Evolutionary conservation across 2,113 vertebrate genomes (phyloP).

Genomic region (Brienomyrus longianalis): DNA sequence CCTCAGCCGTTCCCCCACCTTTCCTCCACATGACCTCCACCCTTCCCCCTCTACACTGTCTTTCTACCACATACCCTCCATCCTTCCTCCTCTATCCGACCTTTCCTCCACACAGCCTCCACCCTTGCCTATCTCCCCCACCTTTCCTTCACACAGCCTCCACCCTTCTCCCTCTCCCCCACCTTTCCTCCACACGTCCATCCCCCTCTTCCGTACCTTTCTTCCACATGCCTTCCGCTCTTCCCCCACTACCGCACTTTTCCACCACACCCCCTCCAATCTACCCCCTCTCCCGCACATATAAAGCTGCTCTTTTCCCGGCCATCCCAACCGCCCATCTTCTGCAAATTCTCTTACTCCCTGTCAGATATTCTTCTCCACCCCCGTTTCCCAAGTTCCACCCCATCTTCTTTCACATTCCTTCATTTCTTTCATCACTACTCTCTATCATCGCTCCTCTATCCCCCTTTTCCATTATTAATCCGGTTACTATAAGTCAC

Average conservation of each 20-base stretch:
- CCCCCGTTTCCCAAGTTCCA: conserved; percentile 30
- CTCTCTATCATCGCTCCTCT: conserved; percentile 20
- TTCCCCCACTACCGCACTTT: not conserved
- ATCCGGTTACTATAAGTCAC: not conserved
- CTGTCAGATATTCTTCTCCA: conserved; percentile 14
- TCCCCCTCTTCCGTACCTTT: not conserved
- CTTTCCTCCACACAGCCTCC: conserved; percentile 20
- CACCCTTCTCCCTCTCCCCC: conserved; percentile 24
- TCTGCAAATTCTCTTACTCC: conserved; percentile 28
- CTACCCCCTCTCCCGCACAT: conserved; percentile 19
- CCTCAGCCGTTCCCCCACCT: no score
- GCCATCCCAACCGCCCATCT: conserved; percentile 43
- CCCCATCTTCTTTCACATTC: not conserved
- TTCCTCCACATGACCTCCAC: no score
- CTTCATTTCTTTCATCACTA: conserved; percentile 7
- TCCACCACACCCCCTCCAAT: not conserved
- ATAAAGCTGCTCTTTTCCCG: conserved; percentile 24
- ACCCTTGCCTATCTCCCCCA: conserved; percentile 23
- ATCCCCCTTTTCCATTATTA: not conserved
- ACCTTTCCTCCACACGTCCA: no score
- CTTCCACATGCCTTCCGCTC: not conserved
- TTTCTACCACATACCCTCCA: not conserved
- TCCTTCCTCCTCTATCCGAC: conserved; percentile 22
- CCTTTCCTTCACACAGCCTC: conserved; percentile 19
- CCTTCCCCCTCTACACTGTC: conserved; percentile 13